Evolutionary conservation across 2,888 invertebrate genomes (phyloP), one percentile per base, ranked within the genome.

Genomic region (Cheilosia soror): DNA sequence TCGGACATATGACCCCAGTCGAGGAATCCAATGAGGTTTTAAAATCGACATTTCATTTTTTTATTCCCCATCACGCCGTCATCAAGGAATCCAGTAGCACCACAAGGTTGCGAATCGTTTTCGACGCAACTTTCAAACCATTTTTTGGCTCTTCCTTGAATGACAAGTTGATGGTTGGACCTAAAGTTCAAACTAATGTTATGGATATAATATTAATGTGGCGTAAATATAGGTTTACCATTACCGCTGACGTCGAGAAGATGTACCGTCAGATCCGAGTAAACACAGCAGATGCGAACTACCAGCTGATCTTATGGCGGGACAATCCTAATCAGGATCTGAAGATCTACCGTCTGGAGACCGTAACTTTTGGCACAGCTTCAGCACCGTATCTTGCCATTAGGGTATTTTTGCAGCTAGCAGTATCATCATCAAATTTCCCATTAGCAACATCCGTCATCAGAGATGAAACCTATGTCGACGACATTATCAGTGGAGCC

Each of bases 201-300:
- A 40, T 31, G 5, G 66, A 53, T 13, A 40, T 49, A 5, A 51
- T 66, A 13, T 7, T 66, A 6, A 55, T 29, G n/a, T 55, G 68
- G 55, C 25, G 53, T 13, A 55, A 37, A 15, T 40, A 60, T 15
- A 13, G 27, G 27, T 72, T 29, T 72, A 42, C 57, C 15, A 51
- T 73, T n/a, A 73, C 55, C 9, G 72, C 20, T 13, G 71, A 71
- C 37, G 37, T 71, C 1, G 55, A 71, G 33, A 27, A 71, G 15
- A 71, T 71, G 57, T 69, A 57, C 13, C 47, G 68, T 7, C 68
- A 68, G 31, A 69, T 69, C 20, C 20, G 63, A 5, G 29, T 63
- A 4, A 47, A 63, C 47, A 7, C 7, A 9, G 15, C 44, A 7
- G 63, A 63, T 63, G 42, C 27, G 2, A 15, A 60, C 13, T 60